phyloP scores from a whole-genome alignment of 2,113 vertebrate species.

The Tetrao urogallus region DNA sequence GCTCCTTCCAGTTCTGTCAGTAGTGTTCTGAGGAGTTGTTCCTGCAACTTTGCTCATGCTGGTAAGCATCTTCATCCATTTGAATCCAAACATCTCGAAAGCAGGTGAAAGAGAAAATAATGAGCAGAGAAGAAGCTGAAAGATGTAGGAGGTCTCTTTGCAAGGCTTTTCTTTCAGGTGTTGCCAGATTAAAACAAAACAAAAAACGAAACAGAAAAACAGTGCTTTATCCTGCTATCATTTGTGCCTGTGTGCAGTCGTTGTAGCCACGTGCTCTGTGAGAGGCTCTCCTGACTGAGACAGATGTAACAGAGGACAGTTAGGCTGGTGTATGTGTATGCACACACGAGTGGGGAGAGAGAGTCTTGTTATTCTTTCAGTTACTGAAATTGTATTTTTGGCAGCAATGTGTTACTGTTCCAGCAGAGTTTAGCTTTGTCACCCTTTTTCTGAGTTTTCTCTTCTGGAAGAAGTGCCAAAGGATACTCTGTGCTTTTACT shows the following conservation, averaged over 20 bases:
- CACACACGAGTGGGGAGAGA: not conserved
- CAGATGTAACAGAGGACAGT: not conserved
- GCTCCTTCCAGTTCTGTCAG: conserved; percentile 74
- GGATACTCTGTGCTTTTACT: not conserved
- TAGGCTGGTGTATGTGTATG: not conserved
- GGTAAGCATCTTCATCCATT: conserved; percentile 74
- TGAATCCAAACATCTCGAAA: conserved; percentile 76
- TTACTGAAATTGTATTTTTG: conserved; percentile 21
- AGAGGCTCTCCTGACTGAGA: not conserved
- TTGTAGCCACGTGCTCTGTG: not conserved
- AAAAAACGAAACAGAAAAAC: not conserved
- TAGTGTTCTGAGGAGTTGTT: conserved; percentile 70
- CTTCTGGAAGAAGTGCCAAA: conserved; percentile 6
- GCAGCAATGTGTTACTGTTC: not conserved
- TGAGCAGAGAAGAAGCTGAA: not conserved
- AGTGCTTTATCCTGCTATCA: not conserved
- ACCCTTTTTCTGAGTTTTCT: not conserved
- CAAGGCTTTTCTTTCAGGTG: not conserved
- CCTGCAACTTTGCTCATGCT: conserved; percentile 77
- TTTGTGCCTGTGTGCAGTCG: not conserved
- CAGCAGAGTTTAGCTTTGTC: not conserved
- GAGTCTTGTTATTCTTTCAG: not conserved
- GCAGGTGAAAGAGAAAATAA: not conserved
- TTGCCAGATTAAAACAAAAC: not conserved
- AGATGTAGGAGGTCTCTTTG: not conserved